Evolutionary conservation across 2,888 invertebrate species (phyloP), one percentile per base, ranked within the genome.

Genomic region (Chymomyza amoena): DNA sequence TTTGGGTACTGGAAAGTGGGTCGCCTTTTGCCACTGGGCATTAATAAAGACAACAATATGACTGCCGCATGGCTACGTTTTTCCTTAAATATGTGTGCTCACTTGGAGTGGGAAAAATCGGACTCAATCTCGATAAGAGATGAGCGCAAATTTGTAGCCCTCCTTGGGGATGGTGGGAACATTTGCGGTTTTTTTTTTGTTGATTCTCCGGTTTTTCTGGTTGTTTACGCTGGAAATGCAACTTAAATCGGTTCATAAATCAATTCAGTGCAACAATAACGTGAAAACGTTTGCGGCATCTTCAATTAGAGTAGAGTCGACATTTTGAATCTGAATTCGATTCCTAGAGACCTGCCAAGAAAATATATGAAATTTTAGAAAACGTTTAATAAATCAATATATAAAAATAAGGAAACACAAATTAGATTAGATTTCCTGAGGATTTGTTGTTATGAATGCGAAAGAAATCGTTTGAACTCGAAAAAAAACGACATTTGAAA

Each of bases 11-110:
- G 62, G 16, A n/a, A 16, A 3, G 10, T 57, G 25, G n/a, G 15
- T 7, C 36, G 64, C 61, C 52, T 73, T 59, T 71, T 73, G 78
- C 89, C 86, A 62, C 76, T 70, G 86, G 89, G 85, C 77, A 88
- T 87, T 84, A 82, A 88, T 82, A 82, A 76, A 77, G 87, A 77
- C 80, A 81, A 75, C 79, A 88, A 77, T 70, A 71, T 77, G 73
- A 64, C 61, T 56, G 66, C 63, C 62, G 61, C 73, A 66, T 32
- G 39, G 39, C 39, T 45, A 13, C 39, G 39, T 45, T 45, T 45
- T 45, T 10, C 39, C 39, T 45, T 45, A 45, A 45, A 13, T 45
- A 45, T 45, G 39, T 45, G 39, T 45, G 39, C 4, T 13, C 39
- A 75, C 78, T 69, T 39, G 67, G 45, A 36, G 32, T 5, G 39